These are phyloP conservation scores for Nephrocerus scutellatus DNA, from an alignment of 2,888 invertebrate genomes.

Conservation along the genomic window DNA sequence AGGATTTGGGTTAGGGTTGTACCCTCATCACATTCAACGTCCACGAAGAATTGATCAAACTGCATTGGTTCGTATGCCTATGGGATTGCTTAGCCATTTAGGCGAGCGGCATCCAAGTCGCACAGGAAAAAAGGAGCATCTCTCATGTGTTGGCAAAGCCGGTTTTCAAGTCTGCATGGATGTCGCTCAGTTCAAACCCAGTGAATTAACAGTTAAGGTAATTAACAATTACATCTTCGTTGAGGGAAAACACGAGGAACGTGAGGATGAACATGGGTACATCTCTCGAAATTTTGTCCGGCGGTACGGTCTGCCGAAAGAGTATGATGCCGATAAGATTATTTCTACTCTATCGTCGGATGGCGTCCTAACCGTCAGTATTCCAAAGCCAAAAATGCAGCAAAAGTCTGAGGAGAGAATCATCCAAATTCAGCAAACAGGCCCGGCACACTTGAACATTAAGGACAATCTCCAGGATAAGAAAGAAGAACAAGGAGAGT, in stretches of 20 bases:
- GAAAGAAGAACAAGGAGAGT: constrained; percentile 2
- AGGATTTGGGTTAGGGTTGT: constrained; percentile 39
- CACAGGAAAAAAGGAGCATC: background rate
- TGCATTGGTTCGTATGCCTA: too few species aligned
- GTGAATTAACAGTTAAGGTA: constrained; percentile 63
- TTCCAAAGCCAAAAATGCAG: constrained; percentile 50
- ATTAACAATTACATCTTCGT: constrained; percentile 55
- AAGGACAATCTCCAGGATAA: constrained; percentile 12
- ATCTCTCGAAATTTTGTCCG: constrained; percentile 74
- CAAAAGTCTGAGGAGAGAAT: constrained; percentile 45
- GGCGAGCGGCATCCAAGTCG: constrained; percentile 7
- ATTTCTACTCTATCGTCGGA: constrained; percentile 71
- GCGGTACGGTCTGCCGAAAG: constrained; percentile 59
- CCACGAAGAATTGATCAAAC: too few species aligned
- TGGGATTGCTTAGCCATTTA: constrained; percentile 4
- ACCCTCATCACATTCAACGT: constrained; percentile 38
- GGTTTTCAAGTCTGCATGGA: constrained; percentile 63
- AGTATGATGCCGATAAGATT: constrained; percentile 61
- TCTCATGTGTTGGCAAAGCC: constrained; percentile 50
- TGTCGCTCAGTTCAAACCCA: constrained; percentile 63
- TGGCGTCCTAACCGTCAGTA: constrained; percentile 67
- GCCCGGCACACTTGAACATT: constrained; percentile 39
- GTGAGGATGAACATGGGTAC: constrained; percentile 63
- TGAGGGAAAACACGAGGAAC: constrained; percentile 67
- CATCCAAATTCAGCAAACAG: constrained; percentile 53